phyloP scores from a whole-genome alignment of 2,797 vertebrate species.

The Thunnus albacares region DNA sequence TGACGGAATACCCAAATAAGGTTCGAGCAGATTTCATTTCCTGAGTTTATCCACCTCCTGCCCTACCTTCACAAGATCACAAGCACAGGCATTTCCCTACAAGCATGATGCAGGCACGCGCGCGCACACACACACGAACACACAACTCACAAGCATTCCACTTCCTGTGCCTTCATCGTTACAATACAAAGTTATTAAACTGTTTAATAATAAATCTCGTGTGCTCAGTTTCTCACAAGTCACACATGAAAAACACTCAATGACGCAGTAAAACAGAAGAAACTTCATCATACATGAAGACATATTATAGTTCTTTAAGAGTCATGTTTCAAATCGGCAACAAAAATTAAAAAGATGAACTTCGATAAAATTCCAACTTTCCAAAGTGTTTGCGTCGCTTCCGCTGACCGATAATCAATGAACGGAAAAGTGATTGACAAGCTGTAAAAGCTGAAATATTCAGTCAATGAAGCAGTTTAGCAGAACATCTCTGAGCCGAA shows the following conservation, averaged over 20 bases:
- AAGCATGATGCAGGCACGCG: background rate
- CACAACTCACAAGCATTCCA: background rate
- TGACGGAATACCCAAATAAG: conserved; percentile 29
- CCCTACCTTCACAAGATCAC: background rate
- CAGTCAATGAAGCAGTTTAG: background rate
- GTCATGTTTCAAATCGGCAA: too few relatives aligned
- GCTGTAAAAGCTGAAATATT: background rate
- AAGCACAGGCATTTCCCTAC: background rate
- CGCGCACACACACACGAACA: background rate
- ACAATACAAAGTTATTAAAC: background rate
- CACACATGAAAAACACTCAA: background rate
- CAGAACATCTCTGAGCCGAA: background rate
- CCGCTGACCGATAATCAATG: too few relatives aligned
- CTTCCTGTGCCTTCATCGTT: too few relatives aligned
- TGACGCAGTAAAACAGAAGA: background rate
- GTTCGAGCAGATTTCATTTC: background rate
- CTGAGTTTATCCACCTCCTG: background rate
- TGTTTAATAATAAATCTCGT: background rate
- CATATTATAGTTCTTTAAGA: background rate
- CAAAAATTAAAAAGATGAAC: too few relatives aligned
- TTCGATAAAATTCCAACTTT: background rate
- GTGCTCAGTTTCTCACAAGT: too few relatives aligned
- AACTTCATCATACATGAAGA: background rate
- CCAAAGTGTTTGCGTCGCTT: background rate
- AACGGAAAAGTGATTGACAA: background rate